phyloP scores from a whole-genome alignment of 2,797 vertebrate species.

The Bovichtus diacanthus region DNA sequence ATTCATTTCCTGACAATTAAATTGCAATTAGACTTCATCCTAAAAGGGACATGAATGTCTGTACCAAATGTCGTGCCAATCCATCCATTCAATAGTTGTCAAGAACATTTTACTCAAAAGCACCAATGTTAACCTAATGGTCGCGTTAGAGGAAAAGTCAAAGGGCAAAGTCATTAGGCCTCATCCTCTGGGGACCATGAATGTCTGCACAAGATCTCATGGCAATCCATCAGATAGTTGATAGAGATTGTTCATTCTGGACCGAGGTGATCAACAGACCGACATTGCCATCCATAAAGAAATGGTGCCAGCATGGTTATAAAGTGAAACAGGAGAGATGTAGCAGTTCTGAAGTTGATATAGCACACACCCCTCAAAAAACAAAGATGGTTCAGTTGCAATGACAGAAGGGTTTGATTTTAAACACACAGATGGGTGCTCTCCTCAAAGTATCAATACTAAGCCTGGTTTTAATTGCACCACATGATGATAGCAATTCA shows the following conservation, averaged over 20 bases:
- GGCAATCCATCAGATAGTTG: background rate
- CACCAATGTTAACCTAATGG: no score
- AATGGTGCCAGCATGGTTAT: background rate
- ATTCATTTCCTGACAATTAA: background rate
- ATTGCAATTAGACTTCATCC: background rate
- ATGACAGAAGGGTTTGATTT: background rate
- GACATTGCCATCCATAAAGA: background rate
- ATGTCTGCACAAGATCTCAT: background rate
- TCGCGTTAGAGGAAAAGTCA: background rate
- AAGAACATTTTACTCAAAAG: background rate
- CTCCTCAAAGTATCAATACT: background rate
- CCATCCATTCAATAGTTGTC: background rate
- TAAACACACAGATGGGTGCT: background rate
- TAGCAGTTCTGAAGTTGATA: background rate
- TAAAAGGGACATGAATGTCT: background rate
- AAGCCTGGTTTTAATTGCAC: background rate
- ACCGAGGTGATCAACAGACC: background rate
- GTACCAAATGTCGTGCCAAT: background rate
- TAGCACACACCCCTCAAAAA: background rate
- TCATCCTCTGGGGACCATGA: background rate
- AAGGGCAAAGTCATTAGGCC: background rate
- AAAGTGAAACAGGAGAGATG: background rate
- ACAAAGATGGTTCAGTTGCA: background rate
- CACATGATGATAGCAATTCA: background rate
- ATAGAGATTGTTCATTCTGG: background rate